These are phyloP conservation scores for Rotaria sp. DNA, from an alignment of 2,888 invertebrate species.

Conservation along the genomic window DNA sequence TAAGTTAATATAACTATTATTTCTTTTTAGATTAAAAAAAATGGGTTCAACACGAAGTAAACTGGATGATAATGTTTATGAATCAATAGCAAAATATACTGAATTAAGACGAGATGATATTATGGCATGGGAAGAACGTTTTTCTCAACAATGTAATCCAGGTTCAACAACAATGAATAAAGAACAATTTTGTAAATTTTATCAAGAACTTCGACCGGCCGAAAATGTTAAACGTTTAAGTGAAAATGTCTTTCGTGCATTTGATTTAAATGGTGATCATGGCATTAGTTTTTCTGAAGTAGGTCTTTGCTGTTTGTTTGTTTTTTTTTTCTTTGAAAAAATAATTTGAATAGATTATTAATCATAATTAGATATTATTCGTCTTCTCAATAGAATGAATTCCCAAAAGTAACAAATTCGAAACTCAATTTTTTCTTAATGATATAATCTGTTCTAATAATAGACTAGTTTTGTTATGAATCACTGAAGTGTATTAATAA, in stretches of 20 bases:
- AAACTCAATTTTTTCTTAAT: too few species aligned
- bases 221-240: constrained; percentile 13
- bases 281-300: constrained; percentile 5
- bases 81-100: neutral
- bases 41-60: neutral
- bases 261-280: constrained; percentile 26
- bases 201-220: neutral
- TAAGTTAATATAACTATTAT: too few species aligned
- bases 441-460: too few species aligned
- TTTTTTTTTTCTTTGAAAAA: neutral
- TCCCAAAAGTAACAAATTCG: too few species aligned
- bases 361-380: too few species aligned
- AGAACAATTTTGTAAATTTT: constrained; percentile 30
- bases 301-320: neutral
- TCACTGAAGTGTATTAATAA: too few species aligned
- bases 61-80: neutral
- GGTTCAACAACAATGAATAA: neutral
- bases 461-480: too few species aligned
- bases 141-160: neutral
- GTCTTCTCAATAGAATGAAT: too few species aligned
- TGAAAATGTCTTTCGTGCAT: constrained; percentile 17
- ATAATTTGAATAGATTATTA: too few species aligned
- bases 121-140: constrained; percentile 6
- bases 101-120: neutral
- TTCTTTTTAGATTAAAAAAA: neutral